These are phyloP conservation scores for Anas georgica DNA, from an alignment of 2,797 vertebrate species.

Conservation along the genomic window DNA sequence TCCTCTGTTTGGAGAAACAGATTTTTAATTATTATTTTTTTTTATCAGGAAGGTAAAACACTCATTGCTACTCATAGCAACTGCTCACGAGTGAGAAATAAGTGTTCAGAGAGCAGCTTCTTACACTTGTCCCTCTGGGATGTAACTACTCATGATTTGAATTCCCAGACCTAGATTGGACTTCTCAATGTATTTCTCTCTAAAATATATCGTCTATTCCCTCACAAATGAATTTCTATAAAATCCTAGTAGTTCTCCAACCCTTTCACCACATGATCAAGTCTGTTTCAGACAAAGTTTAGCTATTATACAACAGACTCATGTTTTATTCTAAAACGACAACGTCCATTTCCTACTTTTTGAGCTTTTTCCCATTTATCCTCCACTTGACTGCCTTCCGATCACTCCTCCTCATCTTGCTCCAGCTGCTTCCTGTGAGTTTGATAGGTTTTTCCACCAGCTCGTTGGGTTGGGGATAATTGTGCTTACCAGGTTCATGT, in stretches of 20 bases:
- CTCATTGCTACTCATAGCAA: not conserved
- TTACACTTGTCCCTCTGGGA: not conserved
- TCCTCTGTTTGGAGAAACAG: not conserved
- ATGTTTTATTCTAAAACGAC: not conserved
- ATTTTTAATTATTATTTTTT: fast-evolving
- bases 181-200: not conserved
- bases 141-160: not conserved
- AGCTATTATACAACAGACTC: not conserved
- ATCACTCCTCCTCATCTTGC: not conserved
- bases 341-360: not conserved
- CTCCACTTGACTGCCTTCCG: not conserved
- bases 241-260: not conserved
- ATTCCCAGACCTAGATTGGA: not conserved
- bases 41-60: not conserved
- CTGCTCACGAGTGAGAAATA: not conserved
- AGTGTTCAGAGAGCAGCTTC: not conserved
- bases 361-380: not conserved
- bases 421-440: not conserved
- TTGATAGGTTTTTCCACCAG: not conserved
- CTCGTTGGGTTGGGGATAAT: not conserved
- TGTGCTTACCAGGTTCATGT: not conserved
- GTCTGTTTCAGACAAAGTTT: not conserved
- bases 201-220: not conserved
- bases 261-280: not conserved
- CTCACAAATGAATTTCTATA: not conserved